A percentile compares a stretch with the other conserved stretches of the same genome.
Evolutionary conservation across 2,888 invertebrate genomes (phyloP).

Genomic region (Dendrolimus pini): DNA sequence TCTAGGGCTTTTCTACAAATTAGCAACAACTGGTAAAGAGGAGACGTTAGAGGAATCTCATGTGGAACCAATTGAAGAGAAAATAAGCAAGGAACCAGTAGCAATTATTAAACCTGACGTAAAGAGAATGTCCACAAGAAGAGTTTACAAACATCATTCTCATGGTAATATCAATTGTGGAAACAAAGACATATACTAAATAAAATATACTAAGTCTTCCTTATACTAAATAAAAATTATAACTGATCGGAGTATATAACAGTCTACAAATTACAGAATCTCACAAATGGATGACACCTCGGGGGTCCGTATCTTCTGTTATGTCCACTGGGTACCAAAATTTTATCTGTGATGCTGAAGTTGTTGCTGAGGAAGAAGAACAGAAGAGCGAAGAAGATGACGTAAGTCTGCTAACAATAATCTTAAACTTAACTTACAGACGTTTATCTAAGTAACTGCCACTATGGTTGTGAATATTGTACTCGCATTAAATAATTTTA

Average conservation of each 20-base stretch:
- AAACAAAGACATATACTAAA: background rate
- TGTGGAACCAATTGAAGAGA: slow-evolving; percentile 42
- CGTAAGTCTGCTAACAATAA: background rate
- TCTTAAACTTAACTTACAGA: too few relatives aligned
- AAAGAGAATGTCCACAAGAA: slow-evolving; percentile 46
- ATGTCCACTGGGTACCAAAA: slow-evolving; percentile 57
- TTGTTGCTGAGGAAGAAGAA: slow-evolving; percentile 40
- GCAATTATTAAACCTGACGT: slow-evolving; percentile 38
- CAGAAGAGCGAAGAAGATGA: slow-evolving; percentile 49
- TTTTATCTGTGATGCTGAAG: slow-evolving; percentile 49
- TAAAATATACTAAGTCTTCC: too few relatives aligned
- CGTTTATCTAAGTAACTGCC: too few relatives aligned
- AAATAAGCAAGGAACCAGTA: slow-evolving; percentile 25
- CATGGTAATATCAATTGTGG: background rate
- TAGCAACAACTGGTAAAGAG: slow-evolving; percentile 80
- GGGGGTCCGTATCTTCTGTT: slow-evolving; percentile 59
- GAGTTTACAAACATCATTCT: slow-evolving; percentile 50
- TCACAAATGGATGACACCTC: slow-evolving; percentile 62
- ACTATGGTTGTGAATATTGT: too few relatives aligned
- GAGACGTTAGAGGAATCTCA: slow-evolving; percentile 47
- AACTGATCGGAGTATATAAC: too few relatives aligned
- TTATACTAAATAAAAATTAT: background rate
- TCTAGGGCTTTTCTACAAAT: slow-evolving; percentile 62
- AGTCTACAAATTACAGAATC: slow-evolving; percentile 33
- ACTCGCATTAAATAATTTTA: too few relatives aligned